A percentile compares a stretch with the other conserved stretches of the same genome.
Evolutionary conservation across 2,113 vertebrate genomes (phyloP).

Genomic region (Cyanoderma ruficeps): DNA sequence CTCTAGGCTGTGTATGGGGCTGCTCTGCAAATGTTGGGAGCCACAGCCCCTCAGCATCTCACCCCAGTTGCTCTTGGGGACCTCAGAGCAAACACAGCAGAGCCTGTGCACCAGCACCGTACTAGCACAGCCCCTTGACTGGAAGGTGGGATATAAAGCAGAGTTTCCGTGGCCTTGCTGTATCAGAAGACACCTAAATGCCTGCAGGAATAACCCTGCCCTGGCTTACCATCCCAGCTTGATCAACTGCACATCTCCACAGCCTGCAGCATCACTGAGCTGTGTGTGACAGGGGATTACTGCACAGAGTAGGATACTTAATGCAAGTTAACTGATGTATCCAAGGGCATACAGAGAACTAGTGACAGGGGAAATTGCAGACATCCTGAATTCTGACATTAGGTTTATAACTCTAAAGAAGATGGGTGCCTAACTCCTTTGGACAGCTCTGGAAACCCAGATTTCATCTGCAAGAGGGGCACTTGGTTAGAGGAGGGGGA

Average conservation of each 20-base stretch:
- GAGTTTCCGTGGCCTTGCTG: background rate
- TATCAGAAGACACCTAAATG: background rate
- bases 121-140: background rate
- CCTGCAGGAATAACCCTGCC: background rate
- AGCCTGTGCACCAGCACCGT: rapidly evolving
- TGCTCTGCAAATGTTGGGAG: background rate
- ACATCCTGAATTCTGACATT: background rate
- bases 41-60: background rate
- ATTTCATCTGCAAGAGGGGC: background rate
- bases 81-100: background rate
- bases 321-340: background rate
- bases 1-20: background rate
- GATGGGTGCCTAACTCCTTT: background rate
- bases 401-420: background rate
- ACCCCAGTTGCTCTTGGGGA: background rate
- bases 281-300: background rate
- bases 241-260: background rate
- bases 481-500: background rate
- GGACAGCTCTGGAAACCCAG: background rate
- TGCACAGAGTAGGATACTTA: background rate
- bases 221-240: background rate
- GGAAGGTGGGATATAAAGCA: background rate
- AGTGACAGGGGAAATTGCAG: background rate
- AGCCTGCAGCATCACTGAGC: background rate
- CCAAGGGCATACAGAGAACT: background rate